Percentiles rank a stretch among this genome's conserved stretches.
Evolutionary conservation across 2,888 invertebrate species (phyloP).

Genomic region (Polydrusus cervinus): DNA sequence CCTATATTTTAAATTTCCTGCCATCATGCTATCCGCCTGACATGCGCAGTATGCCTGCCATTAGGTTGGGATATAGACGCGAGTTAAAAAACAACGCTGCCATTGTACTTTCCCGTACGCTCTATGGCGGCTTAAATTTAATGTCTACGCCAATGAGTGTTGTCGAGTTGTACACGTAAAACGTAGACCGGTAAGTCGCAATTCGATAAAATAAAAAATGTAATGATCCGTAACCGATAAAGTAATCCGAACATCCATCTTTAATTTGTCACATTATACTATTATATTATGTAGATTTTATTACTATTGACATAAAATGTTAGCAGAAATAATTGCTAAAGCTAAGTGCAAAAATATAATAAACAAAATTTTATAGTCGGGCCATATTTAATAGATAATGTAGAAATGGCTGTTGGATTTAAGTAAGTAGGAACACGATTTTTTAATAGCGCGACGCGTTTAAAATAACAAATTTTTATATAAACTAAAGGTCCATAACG

Average conservation of each 20-base stretch:
- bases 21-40: no score
- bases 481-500: no score
- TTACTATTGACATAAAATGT: neutral
- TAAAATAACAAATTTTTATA: no score
- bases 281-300: neutral
- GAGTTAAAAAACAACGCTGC: no score
- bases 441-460: no score
- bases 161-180: neutral
- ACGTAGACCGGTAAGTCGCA: neutral
- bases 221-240: slow-evolving; percentile 1
- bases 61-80: no score
- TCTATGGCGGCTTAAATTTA: neutral
- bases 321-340: slow-evolving; percentile 14
- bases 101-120: no score
- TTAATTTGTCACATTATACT: slow-evolving; percentile 1
- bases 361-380: neutral
- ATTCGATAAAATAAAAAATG: slow-evolving; percentile 3
- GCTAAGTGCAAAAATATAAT: neutral
- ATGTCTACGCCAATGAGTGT: neutral
- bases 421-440: no score
- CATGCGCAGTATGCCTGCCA: no score
- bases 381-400: neutral
- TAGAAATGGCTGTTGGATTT: no score
- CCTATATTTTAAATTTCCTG: no score
- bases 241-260: neutral